A percentile compares a stretch with the other conserved stretches of the same genome.
phyloP scores from a whole-genome alignment of 2,113 vertebrate genomes.

The Mesitornis unicolor region DNA sequence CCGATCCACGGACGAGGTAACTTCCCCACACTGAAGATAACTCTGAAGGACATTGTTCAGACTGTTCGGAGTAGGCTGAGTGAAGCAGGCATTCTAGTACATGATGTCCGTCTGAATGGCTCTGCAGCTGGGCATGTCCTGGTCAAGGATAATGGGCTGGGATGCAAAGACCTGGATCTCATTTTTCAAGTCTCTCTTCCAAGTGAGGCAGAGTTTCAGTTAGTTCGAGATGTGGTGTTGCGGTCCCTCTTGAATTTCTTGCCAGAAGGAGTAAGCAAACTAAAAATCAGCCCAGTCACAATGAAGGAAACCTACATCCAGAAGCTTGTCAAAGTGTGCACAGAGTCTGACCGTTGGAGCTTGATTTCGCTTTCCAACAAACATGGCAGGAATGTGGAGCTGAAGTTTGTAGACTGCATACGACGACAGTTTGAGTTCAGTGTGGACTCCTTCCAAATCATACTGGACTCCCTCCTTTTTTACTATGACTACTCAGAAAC shows the following conservation, averaged over 20 bases:
- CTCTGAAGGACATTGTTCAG: constrained; percentile 91
- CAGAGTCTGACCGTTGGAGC: constrained; percentile 94
- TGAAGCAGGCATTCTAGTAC: constrained; percentile 84
- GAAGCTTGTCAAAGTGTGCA: constrained; percentile 95
- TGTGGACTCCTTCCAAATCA: constrained; percentile 98
- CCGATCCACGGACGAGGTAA: constrained; percentile 92
- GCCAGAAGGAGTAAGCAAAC: constrained; percentile 91
- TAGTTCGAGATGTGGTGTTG: constrained; percentile 91
- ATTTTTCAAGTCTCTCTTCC: constrained; percentile 93
- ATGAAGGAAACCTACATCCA: constrained; percentile 96
- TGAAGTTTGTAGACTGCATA: constrained; percentile 95
- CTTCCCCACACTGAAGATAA: constrained; percentile 92
- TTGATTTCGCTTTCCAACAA: constrained; percentile 98
- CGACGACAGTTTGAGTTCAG: constrained; percentile 97
- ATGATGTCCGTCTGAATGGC: constrained; percentile 90
- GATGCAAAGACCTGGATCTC: constrained; percentile 96
- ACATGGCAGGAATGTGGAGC: constrained; percentile 92
- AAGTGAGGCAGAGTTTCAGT: constrained; percentile 84
- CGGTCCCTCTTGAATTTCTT: constrained; percentile 92
- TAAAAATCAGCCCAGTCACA: constrained; percentile 89
- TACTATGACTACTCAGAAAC: constrained; percentile 81
- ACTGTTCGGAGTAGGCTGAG: constrained; percentile 84
- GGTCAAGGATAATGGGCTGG: constrained; percentile 91
- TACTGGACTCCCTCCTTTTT: constrained; percentile 89
- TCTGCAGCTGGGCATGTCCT: constrained; percentile 94